Base-by-base conservation (phyloP, 2,113 vertebrate species). In the Anolis sagrei region DNA sequence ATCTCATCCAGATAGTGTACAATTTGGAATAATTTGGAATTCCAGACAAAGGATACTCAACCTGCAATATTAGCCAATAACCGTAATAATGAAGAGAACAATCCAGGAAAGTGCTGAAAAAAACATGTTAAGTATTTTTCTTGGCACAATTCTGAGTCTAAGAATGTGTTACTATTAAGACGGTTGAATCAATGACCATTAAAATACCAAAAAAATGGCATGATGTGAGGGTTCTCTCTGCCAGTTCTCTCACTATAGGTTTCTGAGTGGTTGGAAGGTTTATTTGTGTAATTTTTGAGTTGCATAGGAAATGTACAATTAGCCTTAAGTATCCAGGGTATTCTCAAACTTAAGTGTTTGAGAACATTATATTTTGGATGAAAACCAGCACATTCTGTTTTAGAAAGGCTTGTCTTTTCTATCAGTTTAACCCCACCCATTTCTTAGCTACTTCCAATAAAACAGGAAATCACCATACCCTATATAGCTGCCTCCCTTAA, bases 121-220 rank as follows among this genome's bases (percentile, higher is more conserved):
- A 84, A 91, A 21, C 87, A 87, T 79, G 90, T 90, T 83, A 54
- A 91, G 79, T 91, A 89, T 92, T 91, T 90, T 91, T 89, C 85
- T 91, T 93, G 92, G 90, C 90, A 92, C 64, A 92, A 44, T 64
- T 4, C 10, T 48, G 39, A 83, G 64, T 66, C 64, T 0, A 0
- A 84, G 75, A 81, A 91, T 91, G 91, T 72, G 87, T 87, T 87
- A 87, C 4, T 10, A 76, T 4, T 69, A 73, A 70, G 93, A 87
- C 87, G 79, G 88, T 91, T 90, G 91, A 79, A 89, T 83, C 36
- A 19, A 91, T 78, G 83, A 80, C 21, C 1, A n/a, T 82, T 89
- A 39, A 79, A 92, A 91, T 88, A 83, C 87, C 54, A 89, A 89
- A 1, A 89, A 70, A 54, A 92, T 90, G 84, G 86, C 78, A 79